Percentiles rank a stretch among this genome's conserved stretches.
phyloP scores from a whole-genome alignment of 2,888 invertebrate genomes.

The Chouioia cunea region DNA sequence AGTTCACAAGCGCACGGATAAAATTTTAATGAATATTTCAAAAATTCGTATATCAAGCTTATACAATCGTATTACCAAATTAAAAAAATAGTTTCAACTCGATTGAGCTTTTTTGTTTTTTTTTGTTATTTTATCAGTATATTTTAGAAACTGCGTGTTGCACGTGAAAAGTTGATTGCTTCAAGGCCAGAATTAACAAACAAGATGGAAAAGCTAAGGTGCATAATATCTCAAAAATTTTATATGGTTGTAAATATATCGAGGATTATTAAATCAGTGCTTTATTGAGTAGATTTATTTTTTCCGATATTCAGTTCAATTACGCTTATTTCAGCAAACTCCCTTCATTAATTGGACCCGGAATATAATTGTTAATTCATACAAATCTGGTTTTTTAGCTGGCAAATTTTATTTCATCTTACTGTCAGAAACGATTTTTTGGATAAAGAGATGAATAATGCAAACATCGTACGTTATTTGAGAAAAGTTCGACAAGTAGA shows the following conservation, averaged over 20 bases:
- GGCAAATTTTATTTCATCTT: not conserved
- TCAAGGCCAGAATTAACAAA: conserved; percentile 20
- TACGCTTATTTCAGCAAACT: conserved; percentile 24
- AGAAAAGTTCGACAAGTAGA: conserved; percentile 31
- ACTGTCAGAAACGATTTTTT: not conserved
- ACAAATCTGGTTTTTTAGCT: conserved; percentile 15
- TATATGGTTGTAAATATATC: too few species aligned
- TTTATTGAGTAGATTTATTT: conserved; percentile 23
- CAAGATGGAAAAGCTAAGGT: conserved; percentile 46
- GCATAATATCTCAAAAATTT: conserved; percentile 41
- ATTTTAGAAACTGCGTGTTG: conserved; percentile 9
- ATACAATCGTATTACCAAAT: conserved; percentile 37
- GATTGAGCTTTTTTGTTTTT: conserved; percentile 30
- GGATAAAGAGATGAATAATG: conserved; percentile 33
- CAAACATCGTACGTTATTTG: conserved; percentile 14
- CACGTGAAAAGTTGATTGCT: too few species aligned
- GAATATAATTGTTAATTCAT: conserved; percentile 39
- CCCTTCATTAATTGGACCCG: conserved; percentile 45
- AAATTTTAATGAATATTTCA: too few species aligned
- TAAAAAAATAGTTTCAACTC: conserved; percentile 46
- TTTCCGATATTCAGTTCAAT: conserved; percentile 3
- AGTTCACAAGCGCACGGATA: too few species aligned
- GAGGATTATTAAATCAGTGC: conserved; percentile 32
- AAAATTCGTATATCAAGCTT: too few species aligned
- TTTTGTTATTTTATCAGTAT: not conserved